Base-by-base conservation (phyloP, 1,140 invertebrate genomes). In the Zaprionus tsacasi region DNA sequence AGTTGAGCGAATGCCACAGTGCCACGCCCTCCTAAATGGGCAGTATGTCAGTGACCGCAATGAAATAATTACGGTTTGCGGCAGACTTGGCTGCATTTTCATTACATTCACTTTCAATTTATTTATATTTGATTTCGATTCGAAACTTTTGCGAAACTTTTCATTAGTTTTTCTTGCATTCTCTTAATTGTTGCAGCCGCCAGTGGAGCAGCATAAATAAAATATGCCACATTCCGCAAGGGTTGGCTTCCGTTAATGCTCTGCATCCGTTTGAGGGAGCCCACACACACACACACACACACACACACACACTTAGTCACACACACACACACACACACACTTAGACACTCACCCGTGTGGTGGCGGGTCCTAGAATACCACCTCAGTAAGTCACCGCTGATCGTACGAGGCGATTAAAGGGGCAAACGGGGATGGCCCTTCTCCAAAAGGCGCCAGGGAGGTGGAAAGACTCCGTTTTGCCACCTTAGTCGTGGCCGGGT, bases 181-280 rank as follows among this genome's bases (percentile, higher is more conserved):
- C 35, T 21, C 12, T 52, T 63, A 55, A 70, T 72, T 55, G 35
- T 68, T 55, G 17, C 4, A 38, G 40, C 33, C 48, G 40, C 66
- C 63, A 59, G 59, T 57, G 48, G 21, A 56, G 63, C 30, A 12
- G 38, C 25, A 67, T 68, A 64, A 67, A 72, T 82, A 78, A 78
- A 75, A 75, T 66, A 75, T 80, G 75, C 70, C 58, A 68, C 76
- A 72, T 69, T 70, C 83, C 63, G 27, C 78, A 58, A 70, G 70
- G 72, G 77, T 79, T 76, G 73, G 73, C 38, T 89, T 89, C 58
- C 73, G 75, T 72, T 73, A 58, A 75, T 64, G 65, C 40, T 58
- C 59, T 65, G 60, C 67, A 65, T 82, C 75, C 67, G 76, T 43
- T 56, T 30, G 38, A 56, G 12, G 33, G 13, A 40, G 40, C 35